Evolutionary conservation across 2,888 invertebrate species (phyloP).

Genomic region (Eristalinus sepulchralis): DNA sequence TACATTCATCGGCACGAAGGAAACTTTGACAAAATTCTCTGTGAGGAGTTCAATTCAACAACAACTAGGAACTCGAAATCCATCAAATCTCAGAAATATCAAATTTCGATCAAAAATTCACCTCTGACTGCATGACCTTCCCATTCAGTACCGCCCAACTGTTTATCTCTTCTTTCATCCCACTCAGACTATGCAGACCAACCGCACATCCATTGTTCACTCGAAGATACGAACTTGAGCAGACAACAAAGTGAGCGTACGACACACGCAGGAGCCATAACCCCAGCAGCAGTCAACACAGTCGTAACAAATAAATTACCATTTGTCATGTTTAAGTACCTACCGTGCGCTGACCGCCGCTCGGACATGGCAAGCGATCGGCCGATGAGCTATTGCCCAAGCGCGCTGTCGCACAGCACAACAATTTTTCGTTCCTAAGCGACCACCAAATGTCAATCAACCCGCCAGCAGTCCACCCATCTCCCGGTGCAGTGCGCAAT

Average conservation of each 20-base stretch:
- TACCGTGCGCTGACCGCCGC: conserved; percentile 43
- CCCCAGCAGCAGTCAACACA: conserved; percentile 27
- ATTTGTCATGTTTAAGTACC: conserved; percentile 70
- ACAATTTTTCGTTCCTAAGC: conserved; percentile 23
- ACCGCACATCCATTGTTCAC: not conserved
- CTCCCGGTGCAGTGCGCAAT: conserved; percentile 28
- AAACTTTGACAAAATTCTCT: too few relatives aligned
- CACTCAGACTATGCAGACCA: not conserved
- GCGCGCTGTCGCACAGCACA: not conserved
- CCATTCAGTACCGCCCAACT: not conserved
- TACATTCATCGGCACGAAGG: too few relatives aligned
- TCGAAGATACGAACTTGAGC: not conserved
- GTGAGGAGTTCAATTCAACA: too few relatives aligned
- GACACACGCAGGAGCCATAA: conserved; percentile 20
- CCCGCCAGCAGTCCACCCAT: conserved; percentile 52
- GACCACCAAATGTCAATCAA: conserved; percentile 66
- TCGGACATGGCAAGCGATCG: conserved; percentile 5
- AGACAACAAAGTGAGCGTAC: conserved; percentile 16
- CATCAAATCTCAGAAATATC: too few relatives aligned
- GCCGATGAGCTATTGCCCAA: conserved; percentile 54
- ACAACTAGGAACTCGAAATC: too few relatives aligned
- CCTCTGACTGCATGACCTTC: not conserved
- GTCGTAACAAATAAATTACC: conserved; percentile 65
- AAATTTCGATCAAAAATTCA: too few relatives aligned
- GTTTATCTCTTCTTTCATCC: not conserved